These are phyloP conservation scores for Oceanites oceanicus DNA, from an alignment of 2,113 vertebrate species.

Conservation along the genomic window DNA sequence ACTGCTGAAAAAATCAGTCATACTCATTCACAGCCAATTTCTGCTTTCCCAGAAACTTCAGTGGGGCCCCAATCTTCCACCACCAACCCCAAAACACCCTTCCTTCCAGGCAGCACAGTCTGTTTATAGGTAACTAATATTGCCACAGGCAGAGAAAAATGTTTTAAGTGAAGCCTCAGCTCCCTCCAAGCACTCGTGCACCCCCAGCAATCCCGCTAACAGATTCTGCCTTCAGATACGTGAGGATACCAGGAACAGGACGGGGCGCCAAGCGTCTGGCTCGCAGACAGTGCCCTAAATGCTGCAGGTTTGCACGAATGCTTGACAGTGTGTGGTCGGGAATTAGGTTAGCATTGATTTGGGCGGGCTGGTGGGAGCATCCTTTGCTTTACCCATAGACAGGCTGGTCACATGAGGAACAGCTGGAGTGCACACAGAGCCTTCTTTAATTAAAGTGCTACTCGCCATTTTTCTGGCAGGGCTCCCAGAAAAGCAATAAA, in stretches of 20 bases:
- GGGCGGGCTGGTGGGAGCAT: neutral
- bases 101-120: neutral
- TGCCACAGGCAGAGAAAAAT: neutral
- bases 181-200: fast-evolving
- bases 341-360: slow-evolving; percentile 29
- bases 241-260: neutral
- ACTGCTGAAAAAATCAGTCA: neutral
- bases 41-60: neutral
- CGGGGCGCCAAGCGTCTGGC: fast-evolving
- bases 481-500: slow-evolving; percentile 64
- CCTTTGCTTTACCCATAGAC: slow-evolving; percentile 7
- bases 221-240: neutral
- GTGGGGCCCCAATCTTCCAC: neutral
- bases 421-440: slow-evolving; percentile 59
- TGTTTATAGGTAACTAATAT: neutral
- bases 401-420: slow-evolving; percentile 52
- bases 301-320: neutral
- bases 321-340: neutral
- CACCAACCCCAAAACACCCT: neutral
- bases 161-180: neutral
- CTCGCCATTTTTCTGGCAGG: slow-evolving; percentile 55
- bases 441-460: slow-evolving; percentile 64
- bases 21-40: neutral
- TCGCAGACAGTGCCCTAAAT: neutral
- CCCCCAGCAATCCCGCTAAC: neutral